Conservation (phyloP, 2,797 vertebrate species). For the Chaetophractus vellerosus region DNA sequence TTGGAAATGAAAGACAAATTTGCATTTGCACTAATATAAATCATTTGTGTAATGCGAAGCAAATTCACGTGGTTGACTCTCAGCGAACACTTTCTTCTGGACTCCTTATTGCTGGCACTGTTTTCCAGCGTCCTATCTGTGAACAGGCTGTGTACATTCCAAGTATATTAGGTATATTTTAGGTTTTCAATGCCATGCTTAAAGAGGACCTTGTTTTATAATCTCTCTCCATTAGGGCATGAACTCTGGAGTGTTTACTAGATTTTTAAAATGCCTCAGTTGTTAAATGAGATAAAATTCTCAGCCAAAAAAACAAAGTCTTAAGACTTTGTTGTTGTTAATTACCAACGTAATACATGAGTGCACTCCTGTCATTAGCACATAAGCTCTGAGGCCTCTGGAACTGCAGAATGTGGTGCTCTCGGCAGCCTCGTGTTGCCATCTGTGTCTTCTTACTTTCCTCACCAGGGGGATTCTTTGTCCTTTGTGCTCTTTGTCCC, state of each 20-base stretch:
- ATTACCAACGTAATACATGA: not conserved
- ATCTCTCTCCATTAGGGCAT: slow-evolving; percentile 2
- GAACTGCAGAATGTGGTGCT: not conserved
- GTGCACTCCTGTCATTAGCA: not conserved
- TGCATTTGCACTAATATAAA: not conserved
- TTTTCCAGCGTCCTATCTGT: not conserved
- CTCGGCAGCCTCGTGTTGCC: accelerated
- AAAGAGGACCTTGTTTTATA: slow-evolving; percentile 10
- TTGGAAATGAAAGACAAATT: not conserved
- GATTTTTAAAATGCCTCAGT: slow-evolving; percentile 72
- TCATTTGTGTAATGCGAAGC: not conserved
- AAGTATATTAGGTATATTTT: slow-evolving; percentile 45
- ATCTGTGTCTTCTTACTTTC: not conserved
- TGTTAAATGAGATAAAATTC: slow-evolving; percentile 70
- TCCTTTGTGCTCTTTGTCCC: not conserved
- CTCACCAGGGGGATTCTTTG: not conserved
- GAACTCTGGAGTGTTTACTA: slow-evolving; percentile 48
- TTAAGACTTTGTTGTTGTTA: slow-evolving; percentile 26
- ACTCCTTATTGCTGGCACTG: not conserved
- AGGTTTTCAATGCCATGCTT: slow-evolving; percentile 2
- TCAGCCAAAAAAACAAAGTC: slow-evolving; percentile 15
- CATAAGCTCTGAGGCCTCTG: not conserved
- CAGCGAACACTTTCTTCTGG: not conserved
- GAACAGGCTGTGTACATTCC: slow-evolving; percentile 40
- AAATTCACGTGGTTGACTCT: not conserved